Percentiles rank a stretch among this genome's conserved stretches.
These are phyloP conservation scores for Myotis planiceps DNA, from an alignment of 2,797 vertebrate species.

Conservation along the genomic window DNA sequence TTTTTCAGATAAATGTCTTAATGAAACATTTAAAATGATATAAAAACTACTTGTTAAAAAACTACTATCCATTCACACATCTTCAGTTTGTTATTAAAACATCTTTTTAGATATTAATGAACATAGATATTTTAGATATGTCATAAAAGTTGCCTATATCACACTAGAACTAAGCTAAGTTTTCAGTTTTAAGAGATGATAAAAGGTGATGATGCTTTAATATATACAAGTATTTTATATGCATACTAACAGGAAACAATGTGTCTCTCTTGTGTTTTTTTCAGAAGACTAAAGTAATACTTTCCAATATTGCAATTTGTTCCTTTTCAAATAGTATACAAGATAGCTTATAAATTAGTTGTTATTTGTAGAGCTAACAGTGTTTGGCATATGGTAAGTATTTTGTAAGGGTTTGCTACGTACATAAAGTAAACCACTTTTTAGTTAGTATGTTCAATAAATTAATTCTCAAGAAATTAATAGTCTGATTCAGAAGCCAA, in stretches of 20 bases:
- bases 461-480: slow-evolving; percentile 17
- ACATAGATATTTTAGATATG: neutral
- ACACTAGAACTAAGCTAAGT: neutral
- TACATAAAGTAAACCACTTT: neutral
- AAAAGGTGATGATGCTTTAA: neutral
- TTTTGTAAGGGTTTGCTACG: neutral
- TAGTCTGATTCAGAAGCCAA: neutral
- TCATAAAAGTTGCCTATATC: neutral
- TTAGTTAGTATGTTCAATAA: slow-evolving; percentile 28
- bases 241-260: neutral
- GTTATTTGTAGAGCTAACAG: neutral
- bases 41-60: slow-evolving; percentile 12
- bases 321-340: neutral
- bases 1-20: slow-evolving; percentile 41
- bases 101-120: neutral
- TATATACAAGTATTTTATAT: neutral
- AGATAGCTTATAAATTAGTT: neutral
- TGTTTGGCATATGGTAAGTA: neutral
- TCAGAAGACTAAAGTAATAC: neutral
- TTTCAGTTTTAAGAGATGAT: neutral
- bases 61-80: neutral
- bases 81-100: slow-evolving; percentile 6
- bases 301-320: neutral
- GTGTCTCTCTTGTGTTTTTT: neutral
- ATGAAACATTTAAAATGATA: neutral